phyloP scores from a whole-genome alignment of 2,888 invertebrate genomes.

The Sussaba pulchella region DNA sequence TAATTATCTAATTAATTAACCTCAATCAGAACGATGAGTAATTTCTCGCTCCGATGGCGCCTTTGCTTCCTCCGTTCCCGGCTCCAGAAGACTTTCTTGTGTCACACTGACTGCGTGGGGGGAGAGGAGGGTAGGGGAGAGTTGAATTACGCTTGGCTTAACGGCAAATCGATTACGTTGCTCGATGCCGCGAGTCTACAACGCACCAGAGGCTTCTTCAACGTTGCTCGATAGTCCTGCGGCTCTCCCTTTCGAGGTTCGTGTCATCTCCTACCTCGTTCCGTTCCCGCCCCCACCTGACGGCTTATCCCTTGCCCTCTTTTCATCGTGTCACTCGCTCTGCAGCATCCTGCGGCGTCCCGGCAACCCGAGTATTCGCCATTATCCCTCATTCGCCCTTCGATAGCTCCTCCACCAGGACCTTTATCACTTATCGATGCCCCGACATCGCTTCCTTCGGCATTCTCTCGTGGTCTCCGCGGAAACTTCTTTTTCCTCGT shows the following conservation, averaged over 20 bases:
- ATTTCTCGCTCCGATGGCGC: constrained; percentile 84
- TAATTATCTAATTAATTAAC: constrained; percentile 85
- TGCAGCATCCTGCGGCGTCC: constrained; percentile 61
- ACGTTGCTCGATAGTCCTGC: constrained; percentile 45
- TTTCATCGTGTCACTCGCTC: constrained; percentile 55
- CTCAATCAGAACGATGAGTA: constrained; percentile 85
- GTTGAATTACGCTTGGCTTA: constrained; percentile 83
- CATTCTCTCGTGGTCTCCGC: neutral
- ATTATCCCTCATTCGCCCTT: constrained; percentile 57
- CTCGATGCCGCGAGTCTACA: constrained; percentile 72
- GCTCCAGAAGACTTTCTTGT: constrained; percentile 81
- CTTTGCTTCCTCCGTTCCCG: constrained; percentile 76
- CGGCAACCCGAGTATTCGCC: constrained; percentile 57
- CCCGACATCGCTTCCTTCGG: neutral
- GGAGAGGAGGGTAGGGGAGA: constrained; percentile 10
- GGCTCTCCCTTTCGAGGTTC: constrained; percentile 24
- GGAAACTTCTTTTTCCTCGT: neutral
- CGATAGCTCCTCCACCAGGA: constrained; percentile 67
- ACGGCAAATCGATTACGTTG: constrained; percentile 84
- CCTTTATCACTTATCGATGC: constrained; percentile 61
- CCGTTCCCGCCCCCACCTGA: constrained; percentile 44
- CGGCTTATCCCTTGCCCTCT: constrained; percentile 47
- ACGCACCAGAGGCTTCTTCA: neutral
- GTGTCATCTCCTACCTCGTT: constrained; percentile 24
- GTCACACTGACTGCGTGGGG: constrained; percentile 81